phyloP scores from a whole-genome alignment of 2,113 vertebrate genomes.

The Taxidea taxus region DNA sequence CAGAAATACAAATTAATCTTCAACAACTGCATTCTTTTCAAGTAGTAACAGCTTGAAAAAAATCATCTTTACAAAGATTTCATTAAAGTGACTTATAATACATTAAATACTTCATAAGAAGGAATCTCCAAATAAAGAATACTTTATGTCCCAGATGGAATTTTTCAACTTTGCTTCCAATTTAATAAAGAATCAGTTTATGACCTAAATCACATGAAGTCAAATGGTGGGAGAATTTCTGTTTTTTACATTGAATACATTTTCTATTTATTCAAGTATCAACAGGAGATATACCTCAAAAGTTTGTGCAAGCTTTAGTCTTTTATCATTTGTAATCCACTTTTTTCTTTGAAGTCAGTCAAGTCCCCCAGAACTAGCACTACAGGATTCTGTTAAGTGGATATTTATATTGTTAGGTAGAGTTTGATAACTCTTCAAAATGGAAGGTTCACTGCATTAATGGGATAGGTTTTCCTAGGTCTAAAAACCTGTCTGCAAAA shows the following conservation, averaged over 20 bases:
- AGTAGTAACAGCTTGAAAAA: not conserved
- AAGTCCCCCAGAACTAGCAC: not conserved
- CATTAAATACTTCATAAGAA: not conserved
- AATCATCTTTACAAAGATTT: not conserved
- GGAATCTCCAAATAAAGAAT: not conserved
- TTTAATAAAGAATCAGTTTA: constrained; percentile 37
- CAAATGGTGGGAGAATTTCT: not conserved
- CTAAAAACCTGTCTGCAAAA: not conserved
- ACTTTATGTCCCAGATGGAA: not conserved
- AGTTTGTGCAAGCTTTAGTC: not conserved
- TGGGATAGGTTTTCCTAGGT: not conserved
- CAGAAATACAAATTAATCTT: not conserved
- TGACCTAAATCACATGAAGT: not conserved
- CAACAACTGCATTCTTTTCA: not conserved
- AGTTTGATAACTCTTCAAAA: not conserved
- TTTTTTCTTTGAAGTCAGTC: not conserved
- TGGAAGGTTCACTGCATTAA: not conserved
- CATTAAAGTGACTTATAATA: not conserved
- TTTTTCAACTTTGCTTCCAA: constrained; percentile 27
- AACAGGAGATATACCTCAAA: not conserved
- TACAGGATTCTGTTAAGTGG: not conserved
- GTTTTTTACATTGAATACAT: not conserved
- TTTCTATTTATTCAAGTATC: constrained; percentile 19
- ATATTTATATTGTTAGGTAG: not conserved
- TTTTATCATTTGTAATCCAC: not conserved